Percentiles rank a stretch among this genome's conserved stretches.
These are phyloP conservation scores for Heliconius nattereri DNA, from an alignment of 1,140 invertebrate genomes.

Conservation along the genomic window DNA sequence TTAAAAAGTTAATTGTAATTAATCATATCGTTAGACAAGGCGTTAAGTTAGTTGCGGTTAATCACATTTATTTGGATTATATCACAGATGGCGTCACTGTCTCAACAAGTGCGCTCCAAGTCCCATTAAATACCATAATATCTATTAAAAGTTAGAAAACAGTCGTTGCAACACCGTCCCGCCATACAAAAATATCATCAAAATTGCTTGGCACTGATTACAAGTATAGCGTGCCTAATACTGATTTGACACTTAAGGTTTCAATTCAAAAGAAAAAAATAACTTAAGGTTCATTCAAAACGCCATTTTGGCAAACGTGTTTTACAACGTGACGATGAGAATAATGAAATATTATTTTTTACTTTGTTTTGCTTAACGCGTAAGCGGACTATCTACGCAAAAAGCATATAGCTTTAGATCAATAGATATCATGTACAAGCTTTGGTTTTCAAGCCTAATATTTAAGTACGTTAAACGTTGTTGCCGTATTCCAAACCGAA, in stretches of 20 bases:
- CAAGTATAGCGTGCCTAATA: slow-evolving; percentile 15
- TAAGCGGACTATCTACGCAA: slow-evolving; percentile 27
- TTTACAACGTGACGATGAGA: slow-evolving; percentile 13
- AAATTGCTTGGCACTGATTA: slow-evolving; percentile 43
- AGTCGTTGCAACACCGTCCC: slow-evolving; percentile 3
- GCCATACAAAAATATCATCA: slow-evolving; percentile 14
- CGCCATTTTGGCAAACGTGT: neutral
- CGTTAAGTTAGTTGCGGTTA: slow-evolving; percentile 50
- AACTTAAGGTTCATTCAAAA: neutral
- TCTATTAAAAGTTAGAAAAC: slow-evolving; percentile 23
- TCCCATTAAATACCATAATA: slow-evolving; percentile 17
- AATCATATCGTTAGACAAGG: slow-evolving; percentile 38
- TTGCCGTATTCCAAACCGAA: slow-evolving; percentile 83
- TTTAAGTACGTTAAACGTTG: slow-evolving; percentile 50
- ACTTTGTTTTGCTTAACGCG: neutral
- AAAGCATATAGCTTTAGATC: slow-evolving; percentile 24
- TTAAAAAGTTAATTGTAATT: slow-evolving; percentile 9
- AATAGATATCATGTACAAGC: slow-evolving; percentile 22
- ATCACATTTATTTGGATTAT: slow-evolving; percentile 58
- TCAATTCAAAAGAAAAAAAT: neutral
- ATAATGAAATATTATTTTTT: slow-evolving; percentile 19
- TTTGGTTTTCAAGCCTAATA: slow-evolving; percentile 36
- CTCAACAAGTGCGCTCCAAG: neutral
- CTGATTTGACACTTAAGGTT: slow-evolving; percentile 19
- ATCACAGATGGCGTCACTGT: slow-evolving; percentile 56